phyloP scores from a whole-genome alignment of 2,888 invertebrate species.

The Fissipunctia ypsillon region DNA sequence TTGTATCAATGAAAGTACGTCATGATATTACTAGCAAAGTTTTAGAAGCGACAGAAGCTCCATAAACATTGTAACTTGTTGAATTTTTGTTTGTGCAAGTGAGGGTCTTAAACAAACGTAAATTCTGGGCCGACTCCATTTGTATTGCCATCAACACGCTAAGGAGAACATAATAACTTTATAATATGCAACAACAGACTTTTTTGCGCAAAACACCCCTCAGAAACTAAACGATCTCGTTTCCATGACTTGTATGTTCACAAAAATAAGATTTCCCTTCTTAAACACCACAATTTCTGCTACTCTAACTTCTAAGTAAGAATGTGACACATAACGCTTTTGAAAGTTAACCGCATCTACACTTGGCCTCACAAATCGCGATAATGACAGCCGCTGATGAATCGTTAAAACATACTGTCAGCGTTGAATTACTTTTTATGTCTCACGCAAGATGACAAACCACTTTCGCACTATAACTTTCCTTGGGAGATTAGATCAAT shows the following conservation, averaged over 20 bases:
- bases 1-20: constrained; percentile 8
- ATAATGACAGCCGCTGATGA: constrained; percentile 53
- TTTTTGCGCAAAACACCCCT: background rate
- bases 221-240: background rate
- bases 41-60: constrained; percentile 3
- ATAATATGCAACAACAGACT: background rate
- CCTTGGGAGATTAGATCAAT: constrained; percentile 16
- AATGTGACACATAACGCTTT: constrained; percentile 14
- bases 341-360: constrained; percentile 42
- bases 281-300: background rate
- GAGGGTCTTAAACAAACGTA: background rate
- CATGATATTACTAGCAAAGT: background rate
- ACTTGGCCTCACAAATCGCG: constrained; percentile 27
- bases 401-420: constrained; percentile 49
- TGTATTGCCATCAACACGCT: background rate
- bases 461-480: constrained; percentile 48
- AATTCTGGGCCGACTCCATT: background rate
- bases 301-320: background rate
- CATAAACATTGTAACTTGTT: background rate
- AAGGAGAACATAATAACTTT: background rate
- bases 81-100: background rate
- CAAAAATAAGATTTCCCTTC: background rate
- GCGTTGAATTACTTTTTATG: constrained; percentile 48
- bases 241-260: constrained; percentile 4
- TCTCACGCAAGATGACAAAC: constrained; percentile 53